Evolutionary conservation across 1,140 invertebrate genomes (phyloP).

Genomic region (Drosophila sproati): DNA sequence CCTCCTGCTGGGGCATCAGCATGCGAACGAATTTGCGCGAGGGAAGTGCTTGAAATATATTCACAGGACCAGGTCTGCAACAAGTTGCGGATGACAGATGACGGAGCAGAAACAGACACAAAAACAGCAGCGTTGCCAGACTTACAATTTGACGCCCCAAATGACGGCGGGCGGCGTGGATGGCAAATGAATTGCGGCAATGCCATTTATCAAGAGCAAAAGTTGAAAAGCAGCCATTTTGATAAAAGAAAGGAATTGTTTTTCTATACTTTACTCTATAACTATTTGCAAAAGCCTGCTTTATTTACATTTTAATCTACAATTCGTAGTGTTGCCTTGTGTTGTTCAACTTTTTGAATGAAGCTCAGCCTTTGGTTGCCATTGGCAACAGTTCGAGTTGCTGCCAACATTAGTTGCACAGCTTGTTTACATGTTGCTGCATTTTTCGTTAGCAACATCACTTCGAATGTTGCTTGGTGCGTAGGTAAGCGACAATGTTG

Average conservation of each 20-base stretch:
- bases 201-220: not conserved
- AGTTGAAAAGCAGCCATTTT: conserved; percentile 6
- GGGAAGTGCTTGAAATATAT: conserved; percentile 36
- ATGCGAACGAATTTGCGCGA: conserved; percentile 1
- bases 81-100: not conserved
- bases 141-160: conserved; percentile 63
- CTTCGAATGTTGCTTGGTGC: too few species aligned
- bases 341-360: too few species aligned
- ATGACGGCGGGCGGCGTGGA: conserved; percentile 54
- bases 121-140: not conserved
- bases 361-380: too few species aligned
- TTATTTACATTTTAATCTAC: too few species aligned
- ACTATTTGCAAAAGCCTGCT: too few species aligned
- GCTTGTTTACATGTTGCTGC: too few species aligned
- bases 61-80: conserved; percentile 9
- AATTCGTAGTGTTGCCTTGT: not conserved
- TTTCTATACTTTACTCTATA: not conserved
- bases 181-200: not conserved
- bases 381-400: too few species aligned
- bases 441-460: too few species aligned
- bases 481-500: conserved; percentile 9
- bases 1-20: conserved; percentile 1
- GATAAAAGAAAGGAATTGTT: not conserved
- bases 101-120: not conserved
- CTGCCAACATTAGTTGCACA: too few species aligned